These are phyloP conservation scores for Aleiodes sp. DNA, from an alignment of 1,140 invertebrate genomes.

Conservation along the genomic window DNA sequence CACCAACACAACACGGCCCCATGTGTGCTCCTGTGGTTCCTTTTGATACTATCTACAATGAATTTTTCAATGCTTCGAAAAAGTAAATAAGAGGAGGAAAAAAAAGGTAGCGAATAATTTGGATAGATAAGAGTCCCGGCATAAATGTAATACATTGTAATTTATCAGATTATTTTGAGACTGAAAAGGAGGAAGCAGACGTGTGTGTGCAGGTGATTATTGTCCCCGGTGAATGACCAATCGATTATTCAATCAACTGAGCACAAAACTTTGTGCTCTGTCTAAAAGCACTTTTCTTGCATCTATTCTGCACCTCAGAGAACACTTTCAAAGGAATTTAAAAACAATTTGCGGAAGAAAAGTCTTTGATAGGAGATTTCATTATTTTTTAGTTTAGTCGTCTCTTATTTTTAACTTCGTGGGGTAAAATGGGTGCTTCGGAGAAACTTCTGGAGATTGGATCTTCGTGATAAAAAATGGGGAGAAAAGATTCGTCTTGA, in stretches of 20 bases:
- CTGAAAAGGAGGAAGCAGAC: background rate
- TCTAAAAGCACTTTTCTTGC: background rate
- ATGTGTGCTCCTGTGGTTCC: background rate
- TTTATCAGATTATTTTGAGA: background rate
- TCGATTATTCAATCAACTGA: conserved; percentile 18
- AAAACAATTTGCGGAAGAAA: background rate
- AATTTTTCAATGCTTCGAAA: background rate
- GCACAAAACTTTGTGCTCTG: background rate
- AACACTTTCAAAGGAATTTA: conserved; percentile 6
- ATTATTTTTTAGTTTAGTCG: too few species aligned
- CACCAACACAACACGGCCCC: too few species aligned
- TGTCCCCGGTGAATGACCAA: background rate
- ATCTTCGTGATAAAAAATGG: too few species aligned
- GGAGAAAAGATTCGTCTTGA: too few species aligned
- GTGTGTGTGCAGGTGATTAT: too few species aligned
- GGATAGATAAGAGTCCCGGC: too few species aligned
- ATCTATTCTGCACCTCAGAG: conserved; percentile 15
- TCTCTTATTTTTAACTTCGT: too few species aligned
- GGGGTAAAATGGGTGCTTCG: too few species aligned
- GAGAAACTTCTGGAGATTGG: too few species aligned
- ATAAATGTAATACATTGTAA: too few species aligned
- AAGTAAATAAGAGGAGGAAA: background rate
- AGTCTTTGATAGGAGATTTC: background rate
- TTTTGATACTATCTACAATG: background rate
- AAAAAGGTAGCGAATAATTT: too few species aligned